phyloP scores from a whole-genome alignment of 1,140 invertebrate genomes.

The Anastrepha obliqua region DNA sequence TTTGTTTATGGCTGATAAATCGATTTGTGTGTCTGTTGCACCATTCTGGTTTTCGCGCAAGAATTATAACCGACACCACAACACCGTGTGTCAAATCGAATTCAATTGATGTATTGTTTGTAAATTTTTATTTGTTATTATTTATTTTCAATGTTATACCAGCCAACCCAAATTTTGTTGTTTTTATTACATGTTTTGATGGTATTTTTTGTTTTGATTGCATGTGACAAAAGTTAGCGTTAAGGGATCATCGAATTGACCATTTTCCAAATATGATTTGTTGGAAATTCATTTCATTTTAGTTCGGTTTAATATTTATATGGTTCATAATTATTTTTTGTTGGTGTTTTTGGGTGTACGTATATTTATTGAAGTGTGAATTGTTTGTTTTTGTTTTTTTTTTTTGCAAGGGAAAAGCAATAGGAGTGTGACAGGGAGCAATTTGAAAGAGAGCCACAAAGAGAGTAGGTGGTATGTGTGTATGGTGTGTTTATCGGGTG shows the following conservation, averaged over 20 bases:
- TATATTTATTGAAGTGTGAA: not conserved
- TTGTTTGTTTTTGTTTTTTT: not conserved
- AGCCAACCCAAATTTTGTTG: slow-evolving; percentile 26
- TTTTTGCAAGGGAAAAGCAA: not conserved
- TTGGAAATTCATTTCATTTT: not conserved
- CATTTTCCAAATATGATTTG: not conserved
- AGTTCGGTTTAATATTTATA: not conserved
- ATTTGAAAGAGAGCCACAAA: not conserved
- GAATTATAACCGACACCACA: slow-evolving; percentile 5
- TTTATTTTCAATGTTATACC: not conserved
- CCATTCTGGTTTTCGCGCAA: slow-evolving; percentile 63
- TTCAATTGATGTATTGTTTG: slow-evolving; percentile 8
- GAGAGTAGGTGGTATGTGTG: not conserved
- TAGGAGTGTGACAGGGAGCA: not conserved
- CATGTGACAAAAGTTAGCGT: slow-evolving; percentile 35
- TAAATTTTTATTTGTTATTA: not conserved
- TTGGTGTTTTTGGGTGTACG: slow-evolving; percentile 15
- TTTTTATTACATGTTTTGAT: not conserved
- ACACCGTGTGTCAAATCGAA: not conserved
- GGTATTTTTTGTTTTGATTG: not conserved
- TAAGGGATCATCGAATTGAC: not conserved
- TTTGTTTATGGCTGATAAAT: slow-evolving; percentile 72
- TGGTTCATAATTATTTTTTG: slow-evolving; percentile 1
- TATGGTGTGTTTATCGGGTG: not conserved
- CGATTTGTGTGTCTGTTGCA: slow-evolving; percentile 71